Percentiles rank a stretch among this genome's conserved stretches.
phyloP scores from a whole-genome alignment of 1,140 invertebrate genomes.

The Elysia chlorotica region DNA sequence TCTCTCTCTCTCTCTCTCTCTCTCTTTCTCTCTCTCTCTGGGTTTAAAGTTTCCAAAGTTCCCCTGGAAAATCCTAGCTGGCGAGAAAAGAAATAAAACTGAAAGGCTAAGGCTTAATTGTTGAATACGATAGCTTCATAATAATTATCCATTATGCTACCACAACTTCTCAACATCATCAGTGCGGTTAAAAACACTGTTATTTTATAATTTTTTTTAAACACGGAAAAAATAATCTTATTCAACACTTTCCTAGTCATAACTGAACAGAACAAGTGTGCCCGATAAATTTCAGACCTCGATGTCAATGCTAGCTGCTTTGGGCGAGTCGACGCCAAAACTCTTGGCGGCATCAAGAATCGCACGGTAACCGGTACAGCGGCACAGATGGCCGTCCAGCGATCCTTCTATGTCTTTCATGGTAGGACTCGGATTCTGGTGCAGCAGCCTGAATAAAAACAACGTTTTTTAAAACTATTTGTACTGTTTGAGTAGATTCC shows the following conservation, averaged over 20 bases:
- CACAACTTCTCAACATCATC: too few species aligned
- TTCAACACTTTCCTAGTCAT: background rate
- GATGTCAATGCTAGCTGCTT: slow-evolving; percentile 31
- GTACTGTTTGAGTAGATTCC: too few species aligned
- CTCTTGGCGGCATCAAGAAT: slow-evolving; percentile 55
- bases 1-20: background rate
- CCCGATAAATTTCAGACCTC: slow-evolving; percentile 7
- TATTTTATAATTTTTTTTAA: background rate
- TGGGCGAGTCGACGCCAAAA: slow-evolving; percentile 39
- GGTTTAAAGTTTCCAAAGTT: background rate
- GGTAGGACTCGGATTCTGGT: slow-evolving; percentile 29
- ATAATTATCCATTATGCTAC: background rate
- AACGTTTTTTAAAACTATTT: too few species aligned
- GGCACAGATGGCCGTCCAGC: slow-evolving; percentile 48
- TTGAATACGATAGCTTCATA: too few species aligned
- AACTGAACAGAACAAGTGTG: background rate
- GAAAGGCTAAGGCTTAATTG: too few species aligned
- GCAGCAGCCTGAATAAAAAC: slow-evolving; percentile 31
- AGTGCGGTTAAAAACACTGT: too few species aligned
- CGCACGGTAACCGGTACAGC: slow-evolving; percentile 51
- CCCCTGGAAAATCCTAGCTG: background rate
- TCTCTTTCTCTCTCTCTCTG: background rate
- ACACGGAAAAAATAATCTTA: background rate
- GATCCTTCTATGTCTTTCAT: slow-evolving; percentile 39
- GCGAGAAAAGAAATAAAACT: too few species aligned